Evolutionary conservation across 2,888 invertebrate species (phyloP).

Genomic region (Epistrophe eligans): DNA sequence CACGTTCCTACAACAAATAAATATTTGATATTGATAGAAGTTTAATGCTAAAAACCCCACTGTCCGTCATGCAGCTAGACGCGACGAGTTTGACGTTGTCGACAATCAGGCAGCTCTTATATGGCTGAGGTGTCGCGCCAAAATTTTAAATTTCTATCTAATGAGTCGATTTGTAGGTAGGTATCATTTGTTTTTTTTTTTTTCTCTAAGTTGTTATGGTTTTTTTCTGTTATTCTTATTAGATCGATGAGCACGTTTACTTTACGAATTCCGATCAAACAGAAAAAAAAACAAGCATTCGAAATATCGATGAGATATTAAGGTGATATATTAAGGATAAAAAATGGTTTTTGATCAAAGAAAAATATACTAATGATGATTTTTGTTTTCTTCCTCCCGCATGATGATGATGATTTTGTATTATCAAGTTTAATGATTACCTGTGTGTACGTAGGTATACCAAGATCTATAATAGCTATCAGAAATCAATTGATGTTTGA

Average conservation of each 20-base stretch:
- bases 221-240: conserved; percentile 1
- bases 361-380: conserved; percentile 10
- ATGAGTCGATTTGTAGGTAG: conserved; percentile 24
- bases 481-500: conserved; percentile 13
- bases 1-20: too few relatives aligned
- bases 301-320: conserved; percentile 61
- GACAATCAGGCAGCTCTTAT: conserved; percentile 27
- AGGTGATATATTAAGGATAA: conserved; percentile 46
- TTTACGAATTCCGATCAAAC: conserved; percentile 29
- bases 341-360: conserved; percentile 59
- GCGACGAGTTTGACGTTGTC: conserved; percentile 58
- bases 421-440: conserved; percentile 6
- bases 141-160: conserved; percentile 49
- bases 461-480: background rate
- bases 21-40: background rate
- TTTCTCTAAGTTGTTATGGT: background rate
- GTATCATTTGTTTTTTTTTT: conserved; percentile 1
- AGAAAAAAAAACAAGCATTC: background rate
- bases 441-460: too few relatives aligned
- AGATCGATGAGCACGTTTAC: conserved; percentile 38
- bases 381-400: background rate
- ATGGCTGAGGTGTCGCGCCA: conserved; percentile 71
- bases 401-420: conserved; percentile 3
- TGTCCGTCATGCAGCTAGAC: conserved; percentile 1
- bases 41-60: background rate